These are phyloP conservation scores for rat (Rattus norvegicus) DNA, from an alignment of 2,113 vertebrate genomes.

Conservation along the genomic window DNA sequence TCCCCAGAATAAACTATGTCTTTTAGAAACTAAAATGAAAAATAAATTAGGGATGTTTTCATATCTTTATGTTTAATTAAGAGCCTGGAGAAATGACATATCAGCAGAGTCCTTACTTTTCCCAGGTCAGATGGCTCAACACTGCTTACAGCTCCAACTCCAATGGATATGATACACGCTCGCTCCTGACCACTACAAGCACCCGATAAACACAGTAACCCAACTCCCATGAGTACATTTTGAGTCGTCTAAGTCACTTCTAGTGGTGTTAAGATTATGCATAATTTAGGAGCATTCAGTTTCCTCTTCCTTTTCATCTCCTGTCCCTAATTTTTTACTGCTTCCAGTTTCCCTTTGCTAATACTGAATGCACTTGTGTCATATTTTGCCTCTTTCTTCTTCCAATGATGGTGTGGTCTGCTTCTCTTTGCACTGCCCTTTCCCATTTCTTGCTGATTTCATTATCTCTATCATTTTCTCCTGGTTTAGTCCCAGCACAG, in stretches of 20 bases:
- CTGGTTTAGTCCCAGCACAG: neutral
- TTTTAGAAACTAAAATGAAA: neutral
- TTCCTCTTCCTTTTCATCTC: neutral
- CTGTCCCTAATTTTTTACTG: neutral
- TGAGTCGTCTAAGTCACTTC: neutral
- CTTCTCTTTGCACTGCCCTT: neutral
- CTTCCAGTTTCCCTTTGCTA: neutral
- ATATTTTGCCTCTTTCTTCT: neutral
- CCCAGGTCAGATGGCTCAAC: neutral
- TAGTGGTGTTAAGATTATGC: neutral
- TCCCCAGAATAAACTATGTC: neutral
- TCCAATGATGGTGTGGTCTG: neutral
- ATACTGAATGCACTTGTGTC: neutral
- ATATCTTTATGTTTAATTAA: neutral
- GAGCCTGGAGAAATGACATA: too few relatives aligned
- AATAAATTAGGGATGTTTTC: neutral
- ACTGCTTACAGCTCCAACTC: too few relatives aligned
- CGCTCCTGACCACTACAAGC: neutral
- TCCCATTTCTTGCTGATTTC: neutral
- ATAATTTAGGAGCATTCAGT: neutral
- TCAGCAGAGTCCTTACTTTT: neutral
- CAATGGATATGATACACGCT: too few relatives aligned
- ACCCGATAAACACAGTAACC: neutral
- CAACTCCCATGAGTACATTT: too few relatives aligned
- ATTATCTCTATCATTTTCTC: neutral